Conservation (phyloP, 2,888 invertebrate genomes). For the Tortrix viridana region DNA sequence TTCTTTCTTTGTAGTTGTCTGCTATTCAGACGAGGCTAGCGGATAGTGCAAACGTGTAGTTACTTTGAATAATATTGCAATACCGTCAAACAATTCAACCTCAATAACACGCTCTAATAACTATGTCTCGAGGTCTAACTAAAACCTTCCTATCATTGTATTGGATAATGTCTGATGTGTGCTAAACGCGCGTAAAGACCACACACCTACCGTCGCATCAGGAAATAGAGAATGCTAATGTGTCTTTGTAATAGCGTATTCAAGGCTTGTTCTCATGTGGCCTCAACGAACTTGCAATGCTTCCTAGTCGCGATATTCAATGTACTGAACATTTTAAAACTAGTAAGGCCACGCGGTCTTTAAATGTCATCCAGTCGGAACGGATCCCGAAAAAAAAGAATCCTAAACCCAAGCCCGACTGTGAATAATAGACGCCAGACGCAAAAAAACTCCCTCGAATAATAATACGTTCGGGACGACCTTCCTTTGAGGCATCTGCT, state of each 20-base stretch:
- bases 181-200: constrained; percentile 59
- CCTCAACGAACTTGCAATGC: constrained; percentile 71
- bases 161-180: constrained; percentile 52
- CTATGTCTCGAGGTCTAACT: constrained; percentile 60
- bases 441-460: constrained; percentile 46
- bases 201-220: constrained; percentile 68
- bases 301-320: constrained; percentile 62
- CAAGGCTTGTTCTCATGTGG: constrained; percentile 78
- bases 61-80: constrained; percentile 62
- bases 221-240: constrained; percentile 81
- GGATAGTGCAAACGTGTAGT: constrained; percentile 66
- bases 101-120: constrained; percentile 76
- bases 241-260: constrained; percentile 78
- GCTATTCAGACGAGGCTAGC: constrained; percentile 77
- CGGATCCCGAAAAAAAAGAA: constrained; percentile 25
- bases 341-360: constrained; percentile 9
- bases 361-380: constrained; percentile 27
- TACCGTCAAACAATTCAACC: constrained; percentile 68
- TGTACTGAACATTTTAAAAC: constrained; percentile 36
- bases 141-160: constrained; percentile 57
- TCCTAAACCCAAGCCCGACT: constrained; percentile 14
- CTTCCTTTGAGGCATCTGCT: constrained; percentile 54
- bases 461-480: constrained; percentile 51
- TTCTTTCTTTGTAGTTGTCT: constrained; percentile 73
- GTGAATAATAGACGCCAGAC: constrained; percentile 33